phyloP scores from a whole-genome alignment of 2,113 vertebrate genomes.

The Urocolius indicus region DNA sequence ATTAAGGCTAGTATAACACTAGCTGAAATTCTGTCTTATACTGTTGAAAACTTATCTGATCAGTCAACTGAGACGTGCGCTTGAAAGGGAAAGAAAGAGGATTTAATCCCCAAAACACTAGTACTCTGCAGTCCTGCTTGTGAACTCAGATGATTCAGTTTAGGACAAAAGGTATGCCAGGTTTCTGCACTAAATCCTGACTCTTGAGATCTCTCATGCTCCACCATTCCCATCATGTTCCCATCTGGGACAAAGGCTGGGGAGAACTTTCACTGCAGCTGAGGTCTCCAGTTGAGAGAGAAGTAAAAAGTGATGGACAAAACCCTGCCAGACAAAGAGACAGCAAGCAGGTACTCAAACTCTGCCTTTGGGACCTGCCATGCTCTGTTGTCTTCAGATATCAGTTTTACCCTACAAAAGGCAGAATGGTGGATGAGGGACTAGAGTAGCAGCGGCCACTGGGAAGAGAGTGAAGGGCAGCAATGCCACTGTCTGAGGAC shows the following conservation, averaged over 20 bases:
- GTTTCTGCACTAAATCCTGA: not conserved
- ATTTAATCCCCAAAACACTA: not conserved
- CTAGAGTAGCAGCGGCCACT: not conserved
- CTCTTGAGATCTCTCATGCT: slow-evolving; percentile 25
- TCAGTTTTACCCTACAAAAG: not conserved
- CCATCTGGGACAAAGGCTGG: not conserved
- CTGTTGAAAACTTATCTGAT: not conserved
- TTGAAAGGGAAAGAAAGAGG: not conserved
- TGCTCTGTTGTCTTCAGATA: not conserved
- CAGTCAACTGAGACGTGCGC: not conserved
- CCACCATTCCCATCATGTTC: not conserved
- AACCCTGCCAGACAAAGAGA: not conserved
- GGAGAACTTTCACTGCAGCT: not conserved
- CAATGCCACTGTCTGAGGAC: not conserved
- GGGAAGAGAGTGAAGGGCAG: not conserved
- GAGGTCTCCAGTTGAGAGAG: not conserved
- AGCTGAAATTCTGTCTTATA: not conserved
- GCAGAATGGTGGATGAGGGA: not conserved
- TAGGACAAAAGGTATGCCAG: not conserved
- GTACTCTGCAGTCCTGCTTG: not conserved
- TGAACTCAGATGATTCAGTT: not conserved
- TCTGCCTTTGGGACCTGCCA: not conserved
- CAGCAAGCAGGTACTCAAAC: not conserved
- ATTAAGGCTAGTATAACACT: not conserved
- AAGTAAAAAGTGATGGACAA: not conserved